phyloP scores from a whole-genome alignment of 2,113 vertebrate genomes.

The Gobio gobio region DNA sequence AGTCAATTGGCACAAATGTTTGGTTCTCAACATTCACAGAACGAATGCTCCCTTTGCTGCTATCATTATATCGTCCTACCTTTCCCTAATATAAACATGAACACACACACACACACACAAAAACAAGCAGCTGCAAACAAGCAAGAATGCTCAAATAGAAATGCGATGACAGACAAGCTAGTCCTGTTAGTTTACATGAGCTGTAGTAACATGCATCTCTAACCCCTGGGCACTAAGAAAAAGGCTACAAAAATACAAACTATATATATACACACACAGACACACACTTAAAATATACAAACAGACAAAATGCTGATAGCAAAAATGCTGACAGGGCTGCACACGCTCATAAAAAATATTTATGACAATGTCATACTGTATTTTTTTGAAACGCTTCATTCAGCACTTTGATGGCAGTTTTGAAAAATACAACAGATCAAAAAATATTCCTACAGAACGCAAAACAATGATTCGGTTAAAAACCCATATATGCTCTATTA shows the following conservation, averaged over 20 bases:
- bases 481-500: not conserved
- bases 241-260: not conserved
- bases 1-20: not conserved
- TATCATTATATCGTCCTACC: slow-evolving; percentile 4
- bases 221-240: not conserved
- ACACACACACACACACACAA: not conserved
- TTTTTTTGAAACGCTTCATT: slow-evolving; percentile 24
- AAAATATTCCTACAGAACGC: not conserved
- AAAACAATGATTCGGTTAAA: not conserved
- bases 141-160: slow-evolving; percentile 43
- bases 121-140: slow-evolving; percentile 35
- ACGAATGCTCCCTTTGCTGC: not conserved
- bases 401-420: slow-evolving; percentile 17
- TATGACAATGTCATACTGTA: not conserved
- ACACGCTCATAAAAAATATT: slow-evolving; percentile 16
- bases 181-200: not conserved
- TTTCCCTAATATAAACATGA: not conserved
- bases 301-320: not conserved
- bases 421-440: not conserved
- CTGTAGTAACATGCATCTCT: slow-evolving; percentile 28
- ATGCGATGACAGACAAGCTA: slow-evolving; percentile 37
- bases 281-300: not conserved
- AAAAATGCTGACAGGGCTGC: not conserved
- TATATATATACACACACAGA: not conserved
- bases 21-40: not conserved